phyloP scores from a whole-genome alignment of 2,888 invertebrate species.

The Acronicta psi region DNA sequence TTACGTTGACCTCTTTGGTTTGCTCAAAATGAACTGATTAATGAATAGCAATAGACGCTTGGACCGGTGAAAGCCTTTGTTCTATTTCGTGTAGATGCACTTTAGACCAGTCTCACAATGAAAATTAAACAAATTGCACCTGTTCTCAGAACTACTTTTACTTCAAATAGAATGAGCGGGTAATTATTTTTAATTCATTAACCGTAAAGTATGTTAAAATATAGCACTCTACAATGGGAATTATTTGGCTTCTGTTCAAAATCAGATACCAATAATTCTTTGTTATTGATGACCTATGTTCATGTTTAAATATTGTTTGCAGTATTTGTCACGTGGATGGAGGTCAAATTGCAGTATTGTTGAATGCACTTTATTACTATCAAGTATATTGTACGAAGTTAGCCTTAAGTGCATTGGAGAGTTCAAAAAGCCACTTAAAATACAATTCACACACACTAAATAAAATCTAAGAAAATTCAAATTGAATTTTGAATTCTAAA shows the following conservation, averaged over 20 bases:
- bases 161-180: slow-evolving; percentile 21
- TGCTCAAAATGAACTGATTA: slow-evolving; percentile 39
- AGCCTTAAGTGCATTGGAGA: too few relatives aligned
- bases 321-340: background rate
- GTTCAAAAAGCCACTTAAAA: too few relatives aligned
- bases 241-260: slow-evolving; percentile 22
- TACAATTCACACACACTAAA: too few relatives aligned
- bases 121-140: slow-evolving; percentile 20
- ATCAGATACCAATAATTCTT: background rate
- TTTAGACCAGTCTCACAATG: slow-evolving; percentile 30
- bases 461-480: too few relatives aligned
- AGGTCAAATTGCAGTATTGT: too few relatives aligned
- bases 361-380: too few relatives aligned
- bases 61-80: slow-evolving; percentile 19
- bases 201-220: slow-evolving; percentile 10
- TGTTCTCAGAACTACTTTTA: slow-evolving; percentile 4
- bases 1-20: slow-evolving; percentile 57
- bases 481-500: too few relatives aligned
- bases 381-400: too few relatives aligned
- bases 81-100: slow-evolving; percentile 33
- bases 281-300: background rate
- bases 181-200: slow-evolving; percentile 23
- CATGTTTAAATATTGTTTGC: background rate
- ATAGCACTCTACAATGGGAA: background rate
- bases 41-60: slow-evolving; percentile 41